Conservation (phyloP, 2,888 invertebrate genomes). For the Cyaniris semiargus region DNA sequence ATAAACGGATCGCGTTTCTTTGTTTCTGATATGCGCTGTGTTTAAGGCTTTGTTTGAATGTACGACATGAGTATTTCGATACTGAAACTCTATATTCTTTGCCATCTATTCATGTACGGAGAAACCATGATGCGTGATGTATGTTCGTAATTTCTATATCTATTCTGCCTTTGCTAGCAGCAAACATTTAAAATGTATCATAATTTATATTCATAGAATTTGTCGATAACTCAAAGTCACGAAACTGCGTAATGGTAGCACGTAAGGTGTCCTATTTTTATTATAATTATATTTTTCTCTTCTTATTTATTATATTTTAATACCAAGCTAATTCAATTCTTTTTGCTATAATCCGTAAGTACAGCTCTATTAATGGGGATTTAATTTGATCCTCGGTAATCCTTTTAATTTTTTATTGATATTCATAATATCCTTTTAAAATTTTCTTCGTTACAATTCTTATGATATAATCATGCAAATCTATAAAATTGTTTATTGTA, state of each 20-base stretch:
- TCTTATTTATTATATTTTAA: background rate
- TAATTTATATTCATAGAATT: conserved; percentile 9
- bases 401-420: background rate
- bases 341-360: background rate
- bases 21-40: background rate
- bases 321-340: background rate
- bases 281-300: background rate
- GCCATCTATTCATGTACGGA: background rate
- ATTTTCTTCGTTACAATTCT: background rate
- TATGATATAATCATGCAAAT: background rate
- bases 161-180: background rate
- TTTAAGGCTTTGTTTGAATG: conserved; percentile 2
- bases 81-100: conserved; percentile 15
- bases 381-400: background rate
- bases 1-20: conserved; percentile 15
- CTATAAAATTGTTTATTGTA: too few relatives aligned
- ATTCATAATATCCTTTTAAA: background rate
- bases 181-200: conserved; percentile 5
- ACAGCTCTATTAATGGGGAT: background rate
- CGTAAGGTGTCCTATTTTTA: background rate
- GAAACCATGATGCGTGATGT: background rate
- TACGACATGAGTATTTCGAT: conserved; percentile 8
- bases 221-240: background rate
- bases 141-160: background rate
- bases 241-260: background rate